phyloP scores from a whole-genome alignment of 2,888 invertebrate genomes.

The Leptinotarsa tumamoca region DNA sequence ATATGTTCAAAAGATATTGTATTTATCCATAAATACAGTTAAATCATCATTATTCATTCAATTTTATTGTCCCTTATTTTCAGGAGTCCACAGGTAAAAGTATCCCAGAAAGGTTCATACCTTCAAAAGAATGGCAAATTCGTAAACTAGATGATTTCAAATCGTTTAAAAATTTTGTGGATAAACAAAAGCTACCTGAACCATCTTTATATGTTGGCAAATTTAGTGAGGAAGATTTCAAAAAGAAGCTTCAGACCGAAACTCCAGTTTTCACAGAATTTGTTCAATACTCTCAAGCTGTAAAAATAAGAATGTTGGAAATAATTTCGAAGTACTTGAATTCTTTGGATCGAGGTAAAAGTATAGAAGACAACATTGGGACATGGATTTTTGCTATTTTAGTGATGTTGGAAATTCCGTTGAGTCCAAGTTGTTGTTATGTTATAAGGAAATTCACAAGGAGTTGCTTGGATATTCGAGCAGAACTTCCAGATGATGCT shows the following conservation, averaged over 20 bases:
- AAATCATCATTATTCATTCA: neutral
- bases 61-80: neutral
- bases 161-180: conserved; percentile 66
- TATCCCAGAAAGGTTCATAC: conserved; percentile 56
- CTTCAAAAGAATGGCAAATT: conserved; percentile 76
- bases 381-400: conserved; percentile 75
- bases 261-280: conserved; percentile 55
- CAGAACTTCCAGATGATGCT: conserved; percentile 59
- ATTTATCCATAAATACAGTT: neutral
- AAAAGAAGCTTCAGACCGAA: conserved; percentile 43
- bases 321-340: conserved; percentile 53
- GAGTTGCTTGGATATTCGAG: conserved; percentile 66
- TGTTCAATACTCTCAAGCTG: conserved; percentile 50
- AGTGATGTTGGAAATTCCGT: conserved; percentile 71
- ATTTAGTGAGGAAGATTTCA: conserved; percentile 47
- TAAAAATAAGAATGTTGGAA: conserved; percentile 56
- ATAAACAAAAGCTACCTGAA: conserved; percentile 40
- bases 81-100: conserved; percentile 9
- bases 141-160: conserved; percentile 78
- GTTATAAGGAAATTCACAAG: conserved; percentile 71
- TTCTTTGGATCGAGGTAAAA: conserved; percentile 51
- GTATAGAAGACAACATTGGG: conserved; percentile 68
- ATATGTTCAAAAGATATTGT: too few relatives aligned
- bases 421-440: conserved; percentile 73
- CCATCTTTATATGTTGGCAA: conserved; percentile 35